phyloP scores from a whole-genome alignment of 2,113 vertebrate genomes.

The Cinclus mexicanus region DNA sequence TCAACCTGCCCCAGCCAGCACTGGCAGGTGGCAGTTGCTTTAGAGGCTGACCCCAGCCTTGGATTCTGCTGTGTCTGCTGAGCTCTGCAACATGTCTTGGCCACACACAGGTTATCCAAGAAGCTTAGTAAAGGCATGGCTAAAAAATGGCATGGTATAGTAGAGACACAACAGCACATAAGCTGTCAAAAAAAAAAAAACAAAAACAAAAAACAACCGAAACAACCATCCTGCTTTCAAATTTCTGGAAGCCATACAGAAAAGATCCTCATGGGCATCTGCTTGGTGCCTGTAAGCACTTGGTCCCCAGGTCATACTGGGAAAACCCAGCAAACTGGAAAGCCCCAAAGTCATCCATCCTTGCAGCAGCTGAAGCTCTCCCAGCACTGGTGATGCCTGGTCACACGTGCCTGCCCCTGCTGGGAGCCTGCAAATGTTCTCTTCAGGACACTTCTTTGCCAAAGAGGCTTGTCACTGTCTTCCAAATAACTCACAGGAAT shows the following conservation, averaged over 20 bases:
- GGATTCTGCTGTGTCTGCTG: neutral
- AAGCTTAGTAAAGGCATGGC: neutral
- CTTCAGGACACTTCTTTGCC: neutral
- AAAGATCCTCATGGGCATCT: neutral
- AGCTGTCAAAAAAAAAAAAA: neutral
- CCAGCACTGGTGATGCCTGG: accelerated
- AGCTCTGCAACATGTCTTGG: neutral
- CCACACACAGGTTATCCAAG: neutral
- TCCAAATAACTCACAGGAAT: slow-evolving; percentile 3
- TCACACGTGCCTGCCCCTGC: neutral
- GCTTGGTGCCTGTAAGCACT: neutral
- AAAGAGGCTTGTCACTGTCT: neutral
- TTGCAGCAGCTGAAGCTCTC: neutral
- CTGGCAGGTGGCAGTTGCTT: neutral
- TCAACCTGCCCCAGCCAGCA: neutral
- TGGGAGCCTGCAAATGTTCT: neutral
- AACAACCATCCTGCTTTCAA: neutral
- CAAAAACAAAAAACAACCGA: neutral
- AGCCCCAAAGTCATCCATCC: neutral
- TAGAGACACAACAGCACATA: neutral
- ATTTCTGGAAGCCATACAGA: neutral
- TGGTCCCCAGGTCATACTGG: neutral
- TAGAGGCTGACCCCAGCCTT: neutral
- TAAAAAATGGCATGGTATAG: neutral
- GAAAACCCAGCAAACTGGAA: neutral